Evolutionary conservation across 2,888 invertebrate species (phyloP), one percentile per base, ranked within the genome.

Genomic region (Carabus problematicus): DNA sequence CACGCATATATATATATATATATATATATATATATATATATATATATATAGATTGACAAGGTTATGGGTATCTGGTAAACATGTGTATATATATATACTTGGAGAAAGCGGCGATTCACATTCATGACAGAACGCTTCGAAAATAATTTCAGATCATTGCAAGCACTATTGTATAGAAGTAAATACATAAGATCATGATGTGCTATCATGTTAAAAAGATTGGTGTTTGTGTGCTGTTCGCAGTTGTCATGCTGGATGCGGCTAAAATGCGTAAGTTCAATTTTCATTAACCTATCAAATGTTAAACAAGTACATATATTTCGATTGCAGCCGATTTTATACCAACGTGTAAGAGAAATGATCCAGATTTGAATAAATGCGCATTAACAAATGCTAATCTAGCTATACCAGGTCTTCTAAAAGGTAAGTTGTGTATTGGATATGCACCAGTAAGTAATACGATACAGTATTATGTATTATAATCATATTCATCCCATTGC

Each of bases 281-380:
- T n/a, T n/a, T n/a, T n/a, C n/a, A n/a, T n/a, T n/a, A n/a, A n/a
- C n/a, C n/a, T n/a, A n/a, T n/a, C n/a, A n/a, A n/a, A n/a, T n/a
- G n/a, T n/a, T n/a, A n/a, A n/a, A 45, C 45, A 3, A 45, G 45
- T 45, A 12, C 14, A 12, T 16, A 11, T 14, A 52, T 9, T 52
- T 11, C 18, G 9, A 4, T 52, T 75, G 64, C 67, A 79, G 69
- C 69, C 8, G 69, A 69, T 8, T 69, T 62, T 47, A 62, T 69
- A 14, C 8, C n/a, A 3, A 55, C 55, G 3, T 69, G 69, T 39
- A 42, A 19, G 29, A 43, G 11, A 19, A 54, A 55, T 19, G 62
- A 54, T 7, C 12, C 62, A 9, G n/a, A 69, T 7, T 39, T 69
- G 14, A 69, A 69, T 45, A 55, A 52, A n/a, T 69, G 69, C 56